Percentiles rank a stretch among this genome's conserved stretches.
Conservation (phyloP, 2,888 invertebrate genomes). For the Nebria salina region DNA sequence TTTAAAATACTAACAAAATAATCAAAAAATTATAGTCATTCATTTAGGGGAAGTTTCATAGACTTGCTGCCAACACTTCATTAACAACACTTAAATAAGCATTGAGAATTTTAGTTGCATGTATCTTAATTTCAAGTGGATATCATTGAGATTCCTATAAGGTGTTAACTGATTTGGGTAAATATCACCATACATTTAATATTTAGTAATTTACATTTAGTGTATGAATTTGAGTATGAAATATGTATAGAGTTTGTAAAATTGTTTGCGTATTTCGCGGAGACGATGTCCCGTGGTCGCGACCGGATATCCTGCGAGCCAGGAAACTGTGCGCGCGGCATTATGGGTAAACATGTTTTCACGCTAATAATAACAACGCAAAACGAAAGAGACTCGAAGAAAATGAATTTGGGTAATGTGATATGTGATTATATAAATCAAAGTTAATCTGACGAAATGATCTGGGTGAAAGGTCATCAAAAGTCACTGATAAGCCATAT, state of each 20-base stretch:
- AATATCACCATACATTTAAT: no score
- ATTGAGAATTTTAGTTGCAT: not conserved
- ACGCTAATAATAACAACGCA: not conserved
- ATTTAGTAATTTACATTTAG: no score
- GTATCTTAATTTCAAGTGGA: not conserved
- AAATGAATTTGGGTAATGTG: not conserved
- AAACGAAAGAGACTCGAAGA: no score
- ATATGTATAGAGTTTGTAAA: no score
- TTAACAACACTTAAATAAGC: not conserved
- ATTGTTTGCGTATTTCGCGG: not conserved
- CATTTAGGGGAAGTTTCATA: not conserved
- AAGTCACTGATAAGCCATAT: conserved; percentile 37
- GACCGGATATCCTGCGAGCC: conserved; percentile 25
- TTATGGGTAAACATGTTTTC: conserved; percentile 7
- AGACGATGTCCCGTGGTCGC: conserved; percentile 10
- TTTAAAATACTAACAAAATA: no score
- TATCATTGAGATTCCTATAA: no score
- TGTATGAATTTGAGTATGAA: no score
- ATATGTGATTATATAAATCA: not conserved
- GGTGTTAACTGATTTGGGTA: no score
- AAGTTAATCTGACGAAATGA: conserved; percentile 10
- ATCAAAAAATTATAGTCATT: no score
- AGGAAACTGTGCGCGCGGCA: conserved; percentile 10
- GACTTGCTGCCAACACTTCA: not conserved
- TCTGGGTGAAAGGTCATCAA: conserved; percentile 30